These are phyloP conservation scores for Protonemura montana DNA, from an alignment of 2,888 invertebrate genomes.

Conservation along the genomic window DNA sequence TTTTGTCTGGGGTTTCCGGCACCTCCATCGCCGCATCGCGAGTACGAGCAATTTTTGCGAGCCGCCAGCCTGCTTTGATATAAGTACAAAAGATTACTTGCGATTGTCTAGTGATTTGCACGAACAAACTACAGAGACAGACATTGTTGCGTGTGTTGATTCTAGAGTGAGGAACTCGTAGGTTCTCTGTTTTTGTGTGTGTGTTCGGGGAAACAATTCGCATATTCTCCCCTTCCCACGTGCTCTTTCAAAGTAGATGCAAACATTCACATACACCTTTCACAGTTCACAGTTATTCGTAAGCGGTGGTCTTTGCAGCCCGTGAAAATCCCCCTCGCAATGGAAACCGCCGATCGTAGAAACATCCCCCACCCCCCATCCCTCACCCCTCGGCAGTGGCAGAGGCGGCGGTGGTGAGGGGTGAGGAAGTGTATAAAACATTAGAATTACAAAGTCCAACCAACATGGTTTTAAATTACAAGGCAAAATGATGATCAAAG, in stretches of 20 bases:
- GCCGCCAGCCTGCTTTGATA: neutral
- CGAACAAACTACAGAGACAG: neutral
- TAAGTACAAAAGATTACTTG: neutral
- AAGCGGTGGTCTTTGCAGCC: neutral
- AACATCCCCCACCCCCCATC: neutral
- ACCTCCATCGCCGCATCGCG: neutral
- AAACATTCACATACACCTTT: neutral
- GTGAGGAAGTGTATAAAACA: constrained; percentile 22
- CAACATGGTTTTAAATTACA: constrained; percentile 45
- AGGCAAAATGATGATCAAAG: constrained; percentile 47
- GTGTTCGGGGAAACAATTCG: neutral
- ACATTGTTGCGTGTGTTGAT: neutral
- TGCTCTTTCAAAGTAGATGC: neutral
- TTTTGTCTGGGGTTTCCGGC: neutral
- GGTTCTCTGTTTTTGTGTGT: neutral
- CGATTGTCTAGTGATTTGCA: neutral
- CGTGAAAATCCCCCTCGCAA: neutral
- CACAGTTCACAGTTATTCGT: constrained; percentile 18
- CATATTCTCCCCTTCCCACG: neutral
- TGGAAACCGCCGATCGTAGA: constrained; percentile 13
- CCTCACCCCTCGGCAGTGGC: neutral
- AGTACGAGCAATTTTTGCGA: neutral
- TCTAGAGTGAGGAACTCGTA: neutral
- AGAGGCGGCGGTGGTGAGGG: neutral
- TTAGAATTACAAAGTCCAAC: constrained; percentile 47